Base-by-base conservation (phyloP, 2,113 vertebrate species). In the Centropus unirufus region DNA sequence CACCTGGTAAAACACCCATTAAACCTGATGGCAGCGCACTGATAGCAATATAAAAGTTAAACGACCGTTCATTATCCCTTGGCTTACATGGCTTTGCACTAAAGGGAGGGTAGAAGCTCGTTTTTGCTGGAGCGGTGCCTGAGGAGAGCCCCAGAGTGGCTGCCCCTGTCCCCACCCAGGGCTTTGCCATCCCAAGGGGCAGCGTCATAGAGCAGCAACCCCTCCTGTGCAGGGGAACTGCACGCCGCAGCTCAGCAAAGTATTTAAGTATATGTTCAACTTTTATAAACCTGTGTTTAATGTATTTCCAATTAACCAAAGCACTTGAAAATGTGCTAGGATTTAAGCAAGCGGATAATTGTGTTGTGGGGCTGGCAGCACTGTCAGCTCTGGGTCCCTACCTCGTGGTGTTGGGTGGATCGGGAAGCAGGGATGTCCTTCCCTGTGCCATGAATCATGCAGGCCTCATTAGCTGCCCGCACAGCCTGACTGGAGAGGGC, bases 361-460 rank as follows among this genome's bases (percentile, higher is more conserved):
- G 67, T 6, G 8, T 30, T 46, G 14, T 2, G 3, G 55, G 64
- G 5, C 49, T 5, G 27, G 67, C 4, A 17, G 40, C 4, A 1
- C 44, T 12, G 70, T 14, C 22, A 3, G 83, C n/a, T 30, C 64
- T 2, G 20, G 67, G 42, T 8, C 68, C 5, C 0, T 26, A 2
- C 42, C 66, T 57, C 19, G 16, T 8, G 77, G 7, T 14, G 78
- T 62, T 21, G 79, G 46, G 34, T 7, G 83, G 67, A 3, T 57
- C 5, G 5, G 61, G 40, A 55, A 26, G 61, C 18, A 61, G 2
- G 21, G 20, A 40, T 4, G 52, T 30, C 66, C 64, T 51, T 83
- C 46, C 42, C 58, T 2, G 18, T 2, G 1, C 59, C 18, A 0
- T 16, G 77, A 39, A 21, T 39, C 9, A 1, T 3, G 34, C 1